Conservation (phyloP, 2,797 vertebrate genomes). For the Molossus molossus region DNA sequence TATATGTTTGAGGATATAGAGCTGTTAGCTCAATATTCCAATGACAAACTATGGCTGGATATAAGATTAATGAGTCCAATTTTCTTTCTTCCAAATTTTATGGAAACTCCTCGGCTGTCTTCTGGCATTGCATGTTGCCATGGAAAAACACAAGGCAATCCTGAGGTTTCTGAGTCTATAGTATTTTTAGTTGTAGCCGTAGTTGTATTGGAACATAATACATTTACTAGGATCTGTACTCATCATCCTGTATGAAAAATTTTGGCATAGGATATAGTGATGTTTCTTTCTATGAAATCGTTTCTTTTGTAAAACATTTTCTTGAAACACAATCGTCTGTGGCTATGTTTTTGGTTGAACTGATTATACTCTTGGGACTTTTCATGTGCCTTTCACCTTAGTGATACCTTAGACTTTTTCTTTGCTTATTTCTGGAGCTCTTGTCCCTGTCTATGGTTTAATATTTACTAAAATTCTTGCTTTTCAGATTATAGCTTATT, state of each 20-base stretch:
- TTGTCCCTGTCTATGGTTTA: not conserved
- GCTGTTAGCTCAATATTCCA: not conserved
- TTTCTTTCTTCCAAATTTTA: not conserved
- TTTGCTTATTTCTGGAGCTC: conserved; percentile 6
- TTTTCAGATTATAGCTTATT: not conserved
- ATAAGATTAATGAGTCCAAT: not conserved
- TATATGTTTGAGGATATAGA: not conserved
- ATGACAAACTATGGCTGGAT: not conserved
- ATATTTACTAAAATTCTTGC: not conserved
- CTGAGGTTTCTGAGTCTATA: not conserved
- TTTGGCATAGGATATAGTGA: not conserved
- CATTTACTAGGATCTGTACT: not conserved
- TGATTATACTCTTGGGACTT: not conserved
- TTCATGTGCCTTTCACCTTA: not conserved
- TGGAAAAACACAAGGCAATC: not conserved
- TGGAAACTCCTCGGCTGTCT: not conserved
- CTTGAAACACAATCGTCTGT: not conserved
- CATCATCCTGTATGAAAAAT: not conserved
- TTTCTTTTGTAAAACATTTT: conserved; percentile 54
- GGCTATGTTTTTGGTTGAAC: not conserved
- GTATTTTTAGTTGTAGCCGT: not conserved
- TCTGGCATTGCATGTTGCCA: not conserved
- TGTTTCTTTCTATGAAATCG: not conserved
- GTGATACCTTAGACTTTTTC: not conserved
- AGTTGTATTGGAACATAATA: not conserved